A percentile compares a stretch with the other conserved stretches of the same genome.
These are phyloP conservation scores for Andrena bucephala DNA, from an alignment of 2,888 invertebrate genomes.

Conservation along the genomic window DNA sequence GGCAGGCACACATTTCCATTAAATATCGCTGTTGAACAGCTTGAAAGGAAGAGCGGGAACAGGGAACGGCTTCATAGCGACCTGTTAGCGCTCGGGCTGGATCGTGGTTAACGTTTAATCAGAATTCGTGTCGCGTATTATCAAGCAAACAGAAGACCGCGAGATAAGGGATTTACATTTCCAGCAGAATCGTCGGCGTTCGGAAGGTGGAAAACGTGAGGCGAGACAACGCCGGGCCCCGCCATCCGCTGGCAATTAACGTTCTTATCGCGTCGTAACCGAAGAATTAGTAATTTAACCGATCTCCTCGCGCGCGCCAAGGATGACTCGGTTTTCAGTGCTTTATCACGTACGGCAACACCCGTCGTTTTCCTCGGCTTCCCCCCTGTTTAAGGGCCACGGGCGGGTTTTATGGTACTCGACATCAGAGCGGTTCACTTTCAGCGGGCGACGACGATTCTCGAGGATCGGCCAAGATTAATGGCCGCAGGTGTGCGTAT, in stretches of 20 bases:
- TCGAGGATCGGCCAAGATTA: conserved; percentile 61
- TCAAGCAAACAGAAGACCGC: conserved; percentile 37
- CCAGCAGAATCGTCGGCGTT: conserved; percentile 13
- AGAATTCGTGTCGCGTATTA: conserved; percentile 48
- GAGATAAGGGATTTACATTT: conserved; percentile 37
- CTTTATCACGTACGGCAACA: conserved; percentile 54
- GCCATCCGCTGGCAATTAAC: conserved; percentile 47
- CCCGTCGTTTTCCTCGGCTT: conserved; percentile 13
- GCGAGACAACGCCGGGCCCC: not conserved
- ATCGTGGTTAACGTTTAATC: conserved; percentile 41
- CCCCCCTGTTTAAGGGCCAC: conserved; percentile 29
- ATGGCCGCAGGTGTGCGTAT: conserved; percentile 58
- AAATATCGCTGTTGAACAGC: no score
- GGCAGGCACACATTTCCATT: no score
- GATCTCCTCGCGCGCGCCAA: conserved; percentile 30
- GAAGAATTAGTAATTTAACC: conserved; percentile 59
- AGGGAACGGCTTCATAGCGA: not conserved
- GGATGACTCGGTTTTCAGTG: conserved; percentile 36
- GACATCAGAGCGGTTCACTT: conserved; percentile 56
- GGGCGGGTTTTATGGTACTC: conserved; percentile 46
- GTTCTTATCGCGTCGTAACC: conserved; percentile 46
- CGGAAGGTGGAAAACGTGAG: conserved; percentile 13
- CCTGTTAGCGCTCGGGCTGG: not conserved
- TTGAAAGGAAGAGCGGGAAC: no score
- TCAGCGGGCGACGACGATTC: conserved; percentile 49